A percentile compares a stretch with the other conserved stretches of the same genome.
Conservation (phyloP, 2,888 invertebrate genomes). For the Cynaeus angustus region DNA sequence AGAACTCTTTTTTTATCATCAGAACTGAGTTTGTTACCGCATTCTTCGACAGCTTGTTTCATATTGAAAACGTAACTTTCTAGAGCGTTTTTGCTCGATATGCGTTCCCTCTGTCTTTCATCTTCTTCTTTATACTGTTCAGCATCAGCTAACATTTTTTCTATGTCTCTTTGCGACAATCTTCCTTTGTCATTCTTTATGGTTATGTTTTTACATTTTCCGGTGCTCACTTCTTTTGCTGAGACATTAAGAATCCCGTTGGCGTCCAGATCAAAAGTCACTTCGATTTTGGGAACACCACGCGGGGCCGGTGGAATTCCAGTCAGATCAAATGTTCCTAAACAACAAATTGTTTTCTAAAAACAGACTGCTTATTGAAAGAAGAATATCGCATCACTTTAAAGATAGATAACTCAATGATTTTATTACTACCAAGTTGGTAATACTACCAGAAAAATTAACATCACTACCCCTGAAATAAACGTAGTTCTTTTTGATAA, state of each 20-base stretch:
- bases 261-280: conserved; percentile 83
- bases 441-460: no score
- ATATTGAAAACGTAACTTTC: conserved; percentile 82
- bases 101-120: conserved; percentile 79
- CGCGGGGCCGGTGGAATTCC: conserved; percentile 75
- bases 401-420: no score
- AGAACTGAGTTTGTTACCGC: conserved; percentile 77
- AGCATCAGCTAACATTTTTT: conserved; percentile 85
- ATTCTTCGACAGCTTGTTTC: conserved; percentile 81
- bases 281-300: conserved; percentile 74
- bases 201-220: conserved; percentile 83
- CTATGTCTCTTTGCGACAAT: conserved; percentile 87
- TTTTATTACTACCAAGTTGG: no score
- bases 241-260: conserved; percentile 80
- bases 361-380: no score
- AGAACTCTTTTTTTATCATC: conserved; percentile 70
- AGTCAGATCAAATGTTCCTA: conserved; percentile 71
- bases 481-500: no score
- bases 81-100: conserved; percentile 82
- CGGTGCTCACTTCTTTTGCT: conserved; percentile 74
- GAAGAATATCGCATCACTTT: no score
- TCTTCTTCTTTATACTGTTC: conserved; percentile 83
- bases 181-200: conserved; percentile 90
- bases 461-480: no score
- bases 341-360: no score